phyloP scores from a whole-genome alignment of 2,113 vertebrate genomes.

The Pao palembangensis region DNA sequence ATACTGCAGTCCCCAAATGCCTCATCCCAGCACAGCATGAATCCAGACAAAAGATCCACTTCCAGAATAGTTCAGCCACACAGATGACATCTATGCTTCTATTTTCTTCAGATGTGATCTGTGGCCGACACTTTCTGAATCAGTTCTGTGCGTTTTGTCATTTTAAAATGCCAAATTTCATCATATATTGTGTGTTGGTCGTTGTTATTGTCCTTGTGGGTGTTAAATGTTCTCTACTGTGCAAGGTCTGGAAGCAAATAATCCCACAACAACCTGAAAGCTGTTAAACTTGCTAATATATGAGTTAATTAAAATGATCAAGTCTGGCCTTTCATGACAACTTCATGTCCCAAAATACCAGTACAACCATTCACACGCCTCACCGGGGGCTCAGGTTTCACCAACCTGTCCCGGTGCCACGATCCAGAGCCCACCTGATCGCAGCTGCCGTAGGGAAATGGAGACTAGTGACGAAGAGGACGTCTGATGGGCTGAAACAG shows the following conservation, averaged over 20 bases:
- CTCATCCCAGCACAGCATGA: not conserved
- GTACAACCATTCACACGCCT: not conserved
- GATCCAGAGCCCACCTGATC: too few relatives aligned
- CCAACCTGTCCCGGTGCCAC: too few relatives aligned
- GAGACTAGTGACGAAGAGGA: too few relatives aligned
- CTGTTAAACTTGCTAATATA: not conserved
- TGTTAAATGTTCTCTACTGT: too few relatives aligned
- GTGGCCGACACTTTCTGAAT: slow-evolving; percentile 9
- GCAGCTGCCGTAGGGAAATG: too few relatives aligned
- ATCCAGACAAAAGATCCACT: not conserved
- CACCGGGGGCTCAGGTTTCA: too few relatives aligned
- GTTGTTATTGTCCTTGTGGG: slow-evolving; percentile 21
- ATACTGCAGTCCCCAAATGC: not conserved
- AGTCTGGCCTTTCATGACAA: too few relatives aligned
- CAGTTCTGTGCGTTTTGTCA: slow-evolving; percentile 4
- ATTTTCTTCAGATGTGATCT: not conserved
- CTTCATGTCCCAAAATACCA: too few relatives aligned
- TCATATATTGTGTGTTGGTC: slow-evolving; percentile 7
- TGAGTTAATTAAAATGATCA: not conserved
- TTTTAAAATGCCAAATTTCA: slow-evolving; percentile 26
- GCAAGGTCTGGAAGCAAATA: not conserved
- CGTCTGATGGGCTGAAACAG: not conserved
- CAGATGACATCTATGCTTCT: not conserved
- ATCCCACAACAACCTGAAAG: not conserved
- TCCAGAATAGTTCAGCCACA: not conserved